Base-by-base conservation (phyloP, 2,888 invertebrate genomes). In the Cheilosia pagana region DNA sequence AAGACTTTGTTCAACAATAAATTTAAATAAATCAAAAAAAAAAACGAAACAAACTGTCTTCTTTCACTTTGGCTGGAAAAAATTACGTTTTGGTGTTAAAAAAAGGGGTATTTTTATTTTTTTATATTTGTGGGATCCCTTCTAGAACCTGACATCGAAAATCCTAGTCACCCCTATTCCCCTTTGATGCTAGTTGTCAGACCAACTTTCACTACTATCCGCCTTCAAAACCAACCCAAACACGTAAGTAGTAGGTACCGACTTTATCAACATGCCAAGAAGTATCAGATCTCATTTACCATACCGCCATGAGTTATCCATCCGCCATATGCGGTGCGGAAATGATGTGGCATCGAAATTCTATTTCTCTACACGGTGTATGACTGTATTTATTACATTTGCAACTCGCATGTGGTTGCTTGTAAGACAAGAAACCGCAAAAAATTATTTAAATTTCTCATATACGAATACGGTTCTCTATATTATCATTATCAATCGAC, bases 401-500 rank as follows among this genome's bases (percentile, higher is more conserved):
- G 39, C 35, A 21, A 39, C 50, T 35, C 5, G 23, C 65, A 45
- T 23, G 39, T 6, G 23, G 65, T 16, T 23, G 10, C 19, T 10
- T n/a, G n/a, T 39, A 39, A 31, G 41, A 25, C 16, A 50, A 41
- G 28, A 28, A 52, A 43, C 60, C 72, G 52, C 53, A 71, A 59
- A 50, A 39, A 16, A 43, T 43, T 43, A 55, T 53, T 67, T 25
- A 16, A 70, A 59, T 59, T 59, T 50, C 57, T 8, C n/a, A n/a
- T n/a, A 16, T 14, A 31, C 55, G 31, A n/a, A n/a, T 43, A 53
- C 25, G 39, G n/a, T 16, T 65, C 1, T 65, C 1, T 25, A 14
- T 39, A 35, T 23, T 35, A 1, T 45, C 39, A n/a, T 59, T 57
- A 59, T 57, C 48, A 71, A 71, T 71, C 70, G 50, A 48, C 50